phyloP scores from a whole-genome alignment of 2,113 vertebrate genomes.

The Tetraodon nigroviridis region DNA sequence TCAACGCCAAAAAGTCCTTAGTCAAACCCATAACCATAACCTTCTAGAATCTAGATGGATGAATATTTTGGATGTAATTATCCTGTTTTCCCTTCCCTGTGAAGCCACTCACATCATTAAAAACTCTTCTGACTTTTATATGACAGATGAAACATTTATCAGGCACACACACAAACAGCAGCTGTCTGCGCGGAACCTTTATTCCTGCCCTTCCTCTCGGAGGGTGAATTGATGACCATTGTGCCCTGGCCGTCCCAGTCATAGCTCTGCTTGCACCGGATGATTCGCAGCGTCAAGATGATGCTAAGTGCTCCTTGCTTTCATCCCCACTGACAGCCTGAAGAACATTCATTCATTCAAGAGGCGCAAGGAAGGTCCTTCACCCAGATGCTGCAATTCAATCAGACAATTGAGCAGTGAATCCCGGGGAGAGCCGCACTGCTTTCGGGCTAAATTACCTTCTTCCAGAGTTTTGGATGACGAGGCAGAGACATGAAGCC shows the following conservation, averaged over 20 bases:
- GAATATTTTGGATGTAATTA: too few species aligned
- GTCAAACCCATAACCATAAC: too few species aligned
- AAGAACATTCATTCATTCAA: conserved; percentile 44
- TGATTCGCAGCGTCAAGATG: conserved; percentile 61
- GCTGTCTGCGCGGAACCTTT: conserved; percentile 26
- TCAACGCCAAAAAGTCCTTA: too few species aligned
- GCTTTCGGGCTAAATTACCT: conserved; percentile 32
- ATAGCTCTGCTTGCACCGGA: conserved; percentile 32
- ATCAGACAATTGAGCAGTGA: conserved; percentile 32
- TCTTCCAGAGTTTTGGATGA: conserved; percentile 19
- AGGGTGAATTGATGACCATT: conserved; percentile 56
- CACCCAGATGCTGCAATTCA: conserved; percentile 29
- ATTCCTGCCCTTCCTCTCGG: conserved; percentile 35
- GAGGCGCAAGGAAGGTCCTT: conserved; percentile 34
- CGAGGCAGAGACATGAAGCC: conserved; percentile 8
- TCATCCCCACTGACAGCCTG: conserved; percentile 49
- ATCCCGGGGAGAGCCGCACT: conserved; percentile 5
- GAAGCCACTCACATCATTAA: not conserved
- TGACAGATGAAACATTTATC: conserved; percentile 52
- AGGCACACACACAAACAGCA: conserved; percentile 34
- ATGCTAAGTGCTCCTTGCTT: conserved; percentile 35
- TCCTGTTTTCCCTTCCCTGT: not conserved
- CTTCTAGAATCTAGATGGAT: too few species aligned
- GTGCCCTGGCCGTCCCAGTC: conserved; percentile 54
- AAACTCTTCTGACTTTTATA: too few species aligned